Conservation (phyloP, 2,888 invertebrate species). For the Hesperia comma region DNA sequence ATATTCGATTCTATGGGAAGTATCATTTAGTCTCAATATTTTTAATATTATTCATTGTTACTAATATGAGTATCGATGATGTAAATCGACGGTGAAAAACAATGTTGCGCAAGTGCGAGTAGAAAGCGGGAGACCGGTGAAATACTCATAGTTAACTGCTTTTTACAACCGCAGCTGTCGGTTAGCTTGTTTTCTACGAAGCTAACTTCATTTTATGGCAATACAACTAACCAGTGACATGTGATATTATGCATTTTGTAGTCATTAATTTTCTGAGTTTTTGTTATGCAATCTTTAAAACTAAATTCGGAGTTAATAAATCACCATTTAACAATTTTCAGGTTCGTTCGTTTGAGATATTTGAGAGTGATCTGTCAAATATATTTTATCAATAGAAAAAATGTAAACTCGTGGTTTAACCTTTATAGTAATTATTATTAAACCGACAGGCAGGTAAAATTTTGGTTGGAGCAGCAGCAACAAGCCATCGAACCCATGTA, state of each 20-base stretch:
- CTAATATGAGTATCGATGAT: slow-evolving; percentile 52
- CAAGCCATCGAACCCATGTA: slow-evolving; percentile 58
- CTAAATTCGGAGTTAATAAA: not conserved
- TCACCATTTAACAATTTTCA: not conserved
- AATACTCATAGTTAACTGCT: slow-evolving; percentile 61
- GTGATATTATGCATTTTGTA: slow-evolving; percentile 5
- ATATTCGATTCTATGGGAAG: too few relatives aligned
- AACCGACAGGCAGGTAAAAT: slow-evolving; percentile 29
- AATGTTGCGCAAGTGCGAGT: slow-evolving; percentile 66
- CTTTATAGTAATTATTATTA: slow-evolving; percentile 37
- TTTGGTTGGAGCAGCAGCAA: slow-evolving; percentile 4
- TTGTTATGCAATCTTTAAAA: not conserved
- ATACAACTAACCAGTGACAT: slow-evolving; percentile 11
- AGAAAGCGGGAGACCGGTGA: slow-evolving; percentile 70
- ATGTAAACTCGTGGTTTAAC: not conserved
- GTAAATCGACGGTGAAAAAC: slow-evolving; percentile 55
- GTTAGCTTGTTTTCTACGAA: slow-evolving; percentile 31
- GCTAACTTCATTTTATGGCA: slow-evolving; percentile 24
- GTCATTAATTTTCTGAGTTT: not conserved
- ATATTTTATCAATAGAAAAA: not conserved
- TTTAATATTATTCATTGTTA: too few relatives aligned
- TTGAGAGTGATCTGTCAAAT: not conserved
- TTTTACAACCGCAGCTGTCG: slow-evolving; percentile 47
- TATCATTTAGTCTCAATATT: too few relatives aligned
- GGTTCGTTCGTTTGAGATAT: not conserved